These are phyloP conservation scores for Tenualosa thibaudeaui DNA, from an alignment of 2,797 vertebrate genomes.

Conservation along the genomic window DNA sequence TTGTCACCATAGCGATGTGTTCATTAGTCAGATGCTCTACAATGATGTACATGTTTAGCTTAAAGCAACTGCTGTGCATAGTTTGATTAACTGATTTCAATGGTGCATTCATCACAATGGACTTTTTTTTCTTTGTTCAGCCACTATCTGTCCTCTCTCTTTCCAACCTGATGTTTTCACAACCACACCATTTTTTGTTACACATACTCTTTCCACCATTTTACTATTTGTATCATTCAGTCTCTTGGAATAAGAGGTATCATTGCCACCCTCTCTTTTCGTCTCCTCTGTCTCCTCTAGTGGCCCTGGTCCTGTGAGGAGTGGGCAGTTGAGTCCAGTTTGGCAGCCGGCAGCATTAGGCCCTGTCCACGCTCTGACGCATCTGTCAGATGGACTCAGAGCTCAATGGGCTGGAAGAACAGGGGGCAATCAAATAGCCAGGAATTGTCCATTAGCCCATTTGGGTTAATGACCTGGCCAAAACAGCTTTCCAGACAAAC, in stretches of 20 bases:
- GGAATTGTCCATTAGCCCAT: constrained; percentile 53
- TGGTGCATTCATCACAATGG: neutral
- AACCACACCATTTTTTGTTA: neutral
- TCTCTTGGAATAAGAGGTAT: neutral
- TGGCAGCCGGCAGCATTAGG: constrained; percentile 4
- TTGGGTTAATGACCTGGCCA: constrained; percentile 52
- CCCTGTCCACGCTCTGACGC: constrained; percentile 43
- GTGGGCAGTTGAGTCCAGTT: neutral
- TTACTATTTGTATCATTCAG: neutral
- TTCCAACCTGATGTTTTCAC: neutral
- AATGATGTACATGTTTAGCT: no score
- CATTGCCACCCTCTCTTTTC: neutral
- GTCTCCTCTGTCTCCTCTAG: neutral
- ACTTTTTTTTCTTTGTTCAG: neutral
- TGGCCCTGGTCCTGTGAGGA: neutral
- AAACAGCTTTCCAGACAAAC: constrained; percentile 49
- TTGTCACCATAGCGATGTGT: neutral
- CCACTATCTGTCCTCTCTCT: neutral
- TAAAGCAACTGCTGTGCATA: no score
- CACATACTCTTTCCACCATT: neutral
- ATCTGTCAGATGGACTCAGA: constrained; percentile 49
- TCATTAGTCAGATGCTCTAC: no score
- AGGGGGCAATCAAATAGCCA: constrained; percentile 51
- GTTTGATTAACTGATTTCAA: no score
- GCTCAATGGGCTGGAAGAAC: constrained; percentile 54